Percentiles rank a stretch among this genome's conserved stretches.
phyloP scores from a whole-genome alignment of 1,140 invertebrate genomes.

The Leptestheria dahalacensis region DNA sequence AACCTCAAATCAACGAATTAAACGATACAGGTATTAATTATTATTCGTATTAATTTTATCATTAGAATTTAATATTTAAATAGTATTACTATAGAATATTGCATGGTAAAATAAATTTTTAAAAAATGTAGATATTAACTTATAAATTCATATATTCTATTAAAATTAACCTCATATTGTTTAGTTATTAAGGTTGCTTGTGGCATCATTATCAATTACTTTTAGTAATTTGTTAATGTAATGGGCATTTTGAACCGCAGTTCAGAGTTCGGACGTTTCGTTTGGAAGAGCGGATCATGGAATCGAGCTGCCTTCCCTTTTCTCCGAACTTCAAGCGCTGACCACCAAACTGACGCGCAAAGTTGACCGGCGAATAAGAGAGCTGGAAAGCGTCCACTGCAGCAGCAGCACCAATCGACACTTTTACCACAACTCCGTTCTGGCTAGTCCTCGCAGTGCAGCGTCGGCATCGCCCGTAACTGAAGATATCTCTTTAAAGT shows the following conservation, averaged over 20 bases:
- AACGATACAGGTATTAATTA: not conserved
- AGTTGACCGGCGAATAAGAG: not conserved
- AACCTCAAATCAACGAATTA: not conserved
- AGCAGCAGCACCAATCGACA: not conserved
- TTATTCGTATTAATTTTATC: not conserved
- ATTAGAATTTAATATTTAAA: not conserved
- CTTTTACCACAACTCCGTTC: not conserved
- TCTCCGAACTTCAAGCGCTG: not conserved
- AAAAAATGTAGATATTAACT: too few species aligned
- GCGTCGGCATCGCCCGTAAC: not conserved
- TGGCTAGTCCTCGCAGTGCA: not conserved
- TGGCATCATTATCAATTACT: too few species aligned
- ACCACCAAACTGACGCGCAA: not conserved
- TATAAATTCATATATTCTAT: too few species aligned
- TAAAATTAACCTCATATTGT: too few species aligned
- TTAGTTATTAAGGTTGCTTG: too few species aligned
- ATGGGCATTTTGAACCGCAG: too few species aligned
- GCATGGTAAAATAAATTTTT: too few species aligned
- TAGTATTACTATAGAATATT: too few species aligned
- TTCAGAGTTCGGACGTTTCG: not conserved
- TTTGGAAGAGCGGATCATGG: not conserved
- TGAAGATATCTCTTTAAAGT: conserved; percentile 4
- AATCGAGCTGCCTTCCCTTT: conserved; percentile 1
- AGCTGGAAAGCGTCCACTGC: not conserved
- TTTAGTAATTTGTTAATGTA: too few species aligned